Evolutionary conservation across 2,888 invertebrate genomes (phyloP).

Genomic region (Spialia ferax): DNA sequence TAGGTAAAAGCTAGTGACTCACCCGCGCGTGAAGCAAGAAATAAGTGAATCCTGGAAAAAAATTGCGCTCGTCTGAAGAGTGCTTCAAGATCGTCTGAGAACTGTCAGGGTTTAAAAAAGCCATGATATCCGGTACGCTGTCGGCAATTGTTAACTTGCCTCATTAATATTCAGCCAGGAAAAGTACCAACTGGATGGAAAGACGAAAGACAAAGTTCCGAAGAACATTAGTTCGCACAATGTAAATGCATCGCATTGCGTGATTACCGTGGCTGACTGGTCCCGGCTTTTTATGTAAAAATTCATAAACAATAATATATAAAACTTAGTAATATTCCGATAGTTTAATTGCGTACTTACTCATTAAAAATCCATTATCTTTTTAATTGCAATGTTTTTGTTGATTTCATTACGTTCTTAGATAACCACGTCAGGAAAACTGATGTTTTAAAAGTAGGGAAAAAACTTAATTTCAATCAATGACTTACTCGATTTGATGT

Average conservation of each 20-base stretch:
- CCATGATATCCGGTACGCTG: slow-evolving; percentile 42
- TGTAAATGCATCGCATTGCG: background rate
- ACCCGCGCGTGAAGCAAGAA: slow-evolving; percentile 25
- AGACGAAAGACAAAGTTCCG: slow-evolving; percentile 33
- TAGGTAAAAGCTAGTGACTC: slow-evolving; percentile 2
- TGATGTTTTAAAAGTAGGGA: background rate
- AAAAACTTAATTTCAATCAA: background rate
- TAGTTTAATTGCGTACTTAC: background rate
- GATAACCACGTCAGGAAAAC: background rate
- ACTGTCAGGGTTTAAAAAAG: slow-evolving; percentile 41
- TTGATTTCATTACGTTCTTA: background rate
- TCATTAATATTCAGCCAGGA: slow-evolving; percentile 43
- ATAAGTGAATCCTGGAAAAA: slow-evolving; percentile 19
- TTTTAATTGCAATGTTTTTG: background rate
- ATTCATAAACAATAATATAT: slow-evolving; percentile 4
- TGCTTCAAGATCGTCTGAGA: slow-evolving; percentile 28
- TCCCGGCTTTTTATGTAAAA: background rate
- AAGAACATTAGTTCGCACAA: slow-evolving; percentile 20
- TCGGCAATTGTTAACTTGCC: slow-evolving; percentile 43
- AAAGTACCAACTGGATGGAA: slow-evolving; percentile 11
- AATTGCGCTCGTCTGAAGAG: slow-evolving; percentile 25
- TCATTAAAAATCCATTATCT: slow-evolving; percentile 4
- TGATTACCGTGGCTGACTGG: background rate
- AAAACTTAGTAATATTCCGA: background rate
- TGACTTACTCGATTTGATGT: background rate